Evolutionary conservation across 2,888 invertebrate genomes (phyloP), one percentile per base, ranked within the genome.

Genomic region (Parnassius glacialis): DNA sequence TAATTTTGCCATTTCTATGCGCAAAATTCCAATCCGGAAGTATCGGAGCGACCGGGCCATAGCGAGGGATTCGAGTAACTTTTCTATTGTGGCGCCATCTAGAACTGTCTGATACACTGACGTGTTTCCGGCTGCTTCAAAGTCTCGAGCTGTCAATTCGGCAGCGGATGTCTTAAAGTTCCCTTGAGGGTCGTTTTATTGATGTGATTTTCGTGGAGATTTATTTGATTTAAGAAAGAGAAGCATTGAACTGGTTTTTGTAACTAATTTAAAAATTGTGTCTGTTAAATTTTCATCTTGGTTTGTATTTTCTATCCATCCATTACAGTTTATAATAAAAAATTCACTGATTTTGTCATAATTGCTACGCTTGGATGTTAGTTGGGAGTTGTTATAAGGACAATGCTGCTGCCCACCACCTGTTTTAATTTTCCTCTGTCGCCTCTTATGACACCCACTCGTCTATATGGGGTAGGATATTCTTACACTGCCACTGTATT

Each of bases 1-100:
- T 91, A 91, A 91, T 91, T 84, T 81, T 85, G 88, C 89, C 86
- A 90, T 91, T 90, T 88, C 80, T 91, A 91, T 91, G 91, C 91
- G 85, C 69, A 78, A 77, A 80, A 79, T 79, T 82, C 81, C 81
- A 80, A 74, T 67, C 78, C 87, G 89, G 90, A 89, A 84, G 81
- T 74, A 66, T 70, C 77, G 76, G 69, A 68, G 79, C 79, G 81
- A 76, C 73, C 78, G 71, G 73, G 73, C 76, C 74, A 72, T 72
- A 68, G 74, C 76, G 74, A 73, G 78, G 76, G 76, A 76, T 68
- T 75, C 72, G 75, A 79, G 78, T 79, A 84, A 84, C 80, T 86
- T 85, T 68, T 67, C 87, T 77, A 81, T 90, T 90, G 87, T 90
- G 84, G 84, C 85, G 87, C 85, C 89, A 87, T 88, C 87, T 84